Base-by-base conservation (phyloP, 2,888 invertebrate species). In the Drosophila nr. fundita region DNA sequence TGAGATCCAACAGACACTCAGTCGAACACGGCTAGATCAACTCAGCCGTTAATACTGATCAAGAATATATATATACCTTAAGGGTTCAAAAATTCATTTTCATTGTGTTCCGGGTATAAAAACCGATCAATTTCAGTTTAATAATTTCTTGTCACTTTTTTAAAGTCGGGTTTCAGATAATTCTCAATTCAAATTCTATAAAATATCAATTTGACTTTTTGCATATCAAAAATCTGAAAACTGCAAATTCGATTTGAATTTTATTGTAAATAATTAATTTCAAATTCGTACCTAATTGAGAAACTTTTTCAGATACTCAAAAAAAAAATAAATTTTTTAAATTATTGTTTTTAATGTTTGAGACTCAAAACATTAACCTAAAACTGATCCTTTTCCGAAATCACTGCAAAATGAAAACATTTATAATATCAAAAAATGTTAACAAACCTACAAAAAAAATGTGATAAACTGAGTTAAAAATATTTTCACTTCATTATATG, bases 281-380 rank as follows among this genome's bases (percentile, higher is more conserved):
- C 3, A 42, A 21, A 21, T 1, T 1, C 4, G 2, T 7, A 21
- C 21, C 2, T 21, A 42, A 21, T 21, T 21, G 0, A 21, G 7
- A 13, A 1, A 2, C 13, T 15, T 24, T 15, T 15, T 24, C 45
- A 15, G 15, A 0, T 8, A 8, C 2, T 45, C 15, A 4, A 38
- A 36, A 18, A 18, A 32, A 0, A 4, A n/a, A n/a, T 15, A 3
- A 0, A 36, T 36, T 36, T 15, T 15, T 15, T 0, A 34, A 6
- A 36, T 36, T 36, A 15, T 6, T 36, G 3, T 15, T 36, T 36
- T 15, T 3, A 15, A 6, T 15, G 15, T 10, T 40, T 10, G 4
- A n/a, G 21, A 21, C 21, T 38, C 42, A 6, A 42, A 21, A 21
- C 18, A 48, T 48, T 10, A 5, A 27, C 1, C 6, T 29, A 49